phyloP scores from a whole-genome alignment of 2,888 invertebrate species.

The Pyrrhia umbra region DNA sequence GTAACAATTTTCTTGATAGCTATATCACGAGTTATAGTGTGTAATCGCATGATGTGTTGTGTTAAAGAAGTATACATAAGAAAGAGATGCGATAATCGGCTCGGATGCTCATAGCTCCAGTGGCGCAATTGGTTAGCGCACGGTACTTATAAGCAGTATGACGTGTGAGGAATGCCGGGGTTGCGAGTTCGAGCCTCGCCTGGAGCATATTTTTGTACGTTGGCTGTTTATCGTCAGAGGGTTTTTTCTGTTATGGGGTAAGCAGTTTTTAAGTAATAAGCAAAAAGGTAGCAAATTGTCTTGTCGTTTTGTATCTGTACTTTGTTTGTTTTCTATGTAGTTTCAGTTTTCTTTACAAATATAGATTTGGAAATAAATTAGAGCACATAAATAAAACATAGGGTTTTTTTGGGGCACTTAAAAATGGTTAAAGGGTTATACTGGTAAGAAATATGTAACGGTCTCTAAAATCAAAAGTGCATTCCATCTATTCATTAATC shows the following conservation, averaged over 20 bases:
- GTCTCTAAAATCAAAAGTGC: not conserved
- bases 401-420: too few species aligned
- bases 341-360: too few species aligned
- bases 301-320: too few species aligned
- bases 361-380: too few species aligned
- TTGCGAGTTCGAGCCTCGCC: constrained; percentile 67
- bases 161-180: constrained; percentile 66
- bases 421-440: too few species aligned
- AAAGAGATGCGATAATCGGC: constrained; percentile 24
- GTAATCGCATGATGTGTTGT: not conserved
- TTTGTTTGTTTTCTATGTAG: too few species aligned
- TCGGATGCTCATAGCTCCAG: constrained; percentile 92
- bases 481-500: constrained; percentile 43
- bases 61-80: not conserved
- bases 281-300: not conserved
- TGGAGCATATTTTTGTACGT: constrained; percentile 59
- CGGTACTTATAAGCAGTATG: constrained; percentile 99
- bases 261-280: not conserved
- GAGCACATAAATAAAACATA: too few species aligned
- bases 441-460: too few species aligned
- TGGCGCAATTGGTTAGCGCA: constrained; percentile 99
- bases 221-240: not conserved
- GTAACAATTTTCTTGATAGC: constrained; percentile 6
- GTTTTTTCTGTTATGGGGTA: not conserved
- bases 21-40: not conserved